Evolutionary conservation across 2,113 vertebrate genomes (phyloP).

Genomic region (Otis tarda): DNA sequence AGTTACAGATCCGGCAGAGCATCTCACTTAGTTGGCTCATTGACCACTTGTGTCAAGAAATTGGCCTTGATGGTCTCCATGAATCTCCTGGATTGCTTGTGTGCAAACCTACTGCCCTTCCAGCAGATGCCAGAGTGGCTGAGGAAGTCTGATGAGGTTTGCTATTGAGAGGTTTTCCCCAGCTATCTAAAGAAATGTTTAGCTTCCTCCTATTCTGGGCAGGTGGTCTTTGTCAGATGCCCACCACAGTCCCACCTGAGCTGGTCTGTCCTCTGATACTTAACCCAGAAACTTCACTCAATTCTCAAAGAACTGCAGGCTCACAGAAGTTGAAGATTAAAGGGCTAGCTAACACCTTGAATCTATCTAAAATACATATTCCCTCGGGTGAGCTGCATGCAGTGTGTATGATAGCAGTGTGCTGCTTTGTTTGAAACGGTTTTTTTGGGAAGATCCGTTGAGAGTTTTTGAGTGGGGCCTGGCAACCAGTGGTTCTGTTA

Average conservation of each 20-base stretch:
- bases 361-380: not conserved
- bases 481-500: not conserved
- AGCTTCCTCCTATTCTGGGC: not conserved
- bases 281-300: not conserved
- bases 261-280: not conserved
- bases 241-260: not conserved
- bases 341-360: not conserved
- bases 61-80: not conserved
- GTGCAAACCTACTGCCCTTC: not conserved
- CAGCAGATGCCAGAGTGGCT: not conserved
- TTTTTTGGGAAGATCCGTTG: too few species aligned
- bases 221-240: not conserved
- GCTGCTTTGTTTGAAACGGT: not conserved
- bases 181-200: not conserved
- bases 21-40: not conserved
- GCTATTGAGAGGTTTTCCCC: not conserved
- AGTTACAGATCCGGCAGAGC: not conserved
- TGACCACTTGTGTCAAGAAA: not conserved
- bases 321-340: not conserved
- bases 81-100: not conserved
- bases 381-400: not conserved
- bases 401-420: too few species aligned
- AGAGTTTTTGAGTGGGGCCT: too few species aligned
- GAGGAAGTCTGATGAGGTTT: not conserved
- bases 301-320: not conserved